Evolutionary conservation across 2,888 invertebrate genomes (phyloP).

Genomic region (Papilio protenor): DNA sequence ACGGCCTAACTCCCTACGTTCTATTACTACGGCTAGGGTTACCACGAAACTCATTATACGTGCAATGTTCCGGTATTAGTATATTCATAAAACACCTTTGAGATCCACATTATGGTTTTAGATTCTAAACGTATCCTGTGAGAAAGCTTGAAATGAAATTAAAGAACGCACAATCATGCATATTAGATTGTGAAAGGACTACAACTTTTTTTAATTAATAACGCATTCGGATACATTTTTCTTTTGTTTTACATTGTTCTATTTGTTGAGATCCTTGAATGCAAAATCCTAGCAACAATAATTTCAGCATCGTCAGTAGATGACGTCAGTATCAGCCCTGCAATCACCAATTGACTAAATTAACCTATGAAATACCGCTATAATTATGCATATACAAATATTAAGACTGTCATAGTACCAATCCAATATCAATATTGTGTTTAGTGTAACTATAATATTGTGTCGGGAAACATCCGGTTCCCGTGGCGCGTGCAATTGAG

Average conservation of each 20-base stretch:
- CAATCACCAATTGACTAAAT: conserved; percentile 61
- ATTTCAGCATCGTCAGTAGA: conserved; percentile 49
- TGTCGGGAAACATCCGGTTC: conserved; percentile 40
- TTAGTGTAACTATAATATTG: conserved; percentile 41
- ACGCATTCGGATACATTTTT: neutral
- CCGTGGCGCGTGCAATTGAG: conserved; percentile 30
- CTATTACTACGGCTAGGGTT: conserved; percentile 27
- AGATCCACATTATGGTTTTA: neutral
- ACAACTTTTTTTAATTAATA: neutral
- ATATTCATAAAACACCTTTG: neutral
- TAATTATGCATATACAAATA: conserved; percentile 43
- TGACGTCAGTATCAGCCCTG: conserved; percentile 56
- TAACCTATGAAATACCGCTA: conserved; percentile 50
- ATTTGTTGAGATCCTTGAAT: neutral
- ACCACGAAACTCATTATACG: conserved; percentile 26
- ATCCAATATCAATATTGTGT: conserved; percentile 49
- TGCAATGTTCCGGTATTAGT: neutral
- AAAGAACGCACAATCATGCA: neutral
- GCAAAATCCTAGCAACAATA: neutral
- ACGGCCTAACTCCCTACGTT: conserved; percentile 29
- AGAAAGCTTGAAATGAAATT: too few species aligned
- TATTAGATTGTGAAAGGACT: neutral
- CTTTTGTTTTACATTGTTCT: too few species aligned
- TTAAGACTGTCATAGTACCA: conserved; percentile 33
- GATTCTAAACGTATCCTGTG: neutral